Conservation (phyloP, 2,113 vertebrate genomes). For the Tachycineta bicolor region DNA sequence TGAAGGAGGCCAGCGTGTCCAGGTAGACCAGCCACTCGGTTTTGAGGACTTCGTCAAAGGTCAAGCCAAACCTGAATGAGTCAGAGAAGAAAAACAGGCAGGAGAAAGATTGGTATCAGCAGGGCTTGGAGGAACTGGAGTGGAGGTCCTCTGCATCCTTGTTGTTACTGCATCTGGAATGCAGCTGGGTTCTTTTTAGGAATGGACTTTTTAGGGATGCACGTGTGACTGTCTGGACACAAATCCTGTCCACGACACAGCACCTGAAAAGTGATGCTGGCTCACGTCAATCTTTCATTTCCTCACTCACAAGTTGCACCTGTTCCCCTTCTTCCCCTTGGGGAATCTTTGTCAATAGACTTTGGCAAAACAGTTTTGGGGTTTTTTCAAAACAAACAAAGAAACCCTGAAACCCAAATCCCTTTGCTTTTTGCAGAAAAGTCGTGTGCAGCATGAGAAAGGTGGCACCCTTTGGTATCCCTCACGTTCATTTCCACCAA, state of each 20-base stretch:
- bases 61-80: constrained; percentile 80
- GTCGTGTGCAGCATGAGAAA: background rate
- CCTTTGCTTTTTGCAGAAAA: background rate
- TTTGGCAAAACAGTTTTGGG: background rate
- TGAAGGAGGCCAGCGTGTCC: constrained; percentile 79
- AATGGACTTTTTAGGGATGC: background rate
- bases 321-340: background rate
- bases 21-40: constrained; percentile 80
- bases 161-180: rapidly evolving
- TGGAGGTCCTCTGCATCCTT: background rate
- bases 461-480: background rate
- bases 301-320: background rate
- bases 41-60: constrained; percentile 84
- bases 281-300: background rate
- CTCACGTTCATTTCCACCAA: background rate
- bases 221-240: rapidly evolving
- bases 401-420: background rate
- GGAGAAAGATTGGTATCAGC: background rate
- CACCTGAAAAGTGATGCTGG: background rate
- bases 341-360: background rate
- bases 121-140: background rate
- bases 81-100: background rate
- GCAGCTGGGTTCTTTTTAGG: background rate
- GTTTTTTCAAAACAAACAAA: background rate
- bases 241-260: background rate